These are phyloP conservation scores for Gandaritis pyraliata DNA, from an alignment of 2,888 invertebrate genomes.

Conservation along the genomic window DNA sequence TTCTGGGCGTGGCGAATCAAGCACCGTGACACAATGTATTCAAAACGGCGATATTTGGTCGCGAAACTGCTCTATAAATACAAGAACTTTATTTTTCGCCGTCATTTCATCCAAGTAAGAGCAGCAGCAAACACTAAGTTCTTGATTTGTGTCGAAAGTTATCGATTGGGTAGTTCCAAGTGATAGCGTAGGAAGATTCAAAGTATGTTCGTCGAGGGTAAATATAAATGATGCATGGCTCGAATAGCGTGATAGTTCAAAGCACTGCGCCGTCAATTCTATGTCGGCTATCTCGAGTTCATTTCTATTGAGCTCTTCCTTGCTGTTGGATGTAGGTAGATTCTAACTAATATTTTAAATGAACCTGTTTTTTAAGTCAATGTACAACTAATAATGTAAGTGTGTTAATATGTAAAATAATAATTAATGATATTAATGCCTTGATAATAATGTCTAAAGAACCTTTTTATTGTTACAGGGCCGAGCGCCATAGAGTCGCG, in stretches of 20 bases:
- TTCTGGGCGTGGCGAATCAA: conserved; percentile 84
- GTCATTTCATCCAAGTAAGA: conserved; percentile 66
- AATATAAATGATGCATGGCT: conserved; percentile 84
- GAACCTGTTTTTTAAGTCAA: conserved; percentile 8
- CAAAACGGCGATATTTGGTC: conserved; percentile 80
- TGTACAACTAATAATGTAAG: conserved; percentile 2
- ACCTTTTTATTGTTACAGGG: conserved; percentile 73
- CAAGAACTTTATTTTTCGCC: conserved; percentile 66
- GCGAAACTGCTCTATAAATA: conserved; percentile 78
- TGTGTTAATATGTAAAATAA: too few species aligned
- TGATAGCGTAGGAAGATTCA: conserved; percentile 76
- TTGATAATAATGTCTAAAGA: background rate
- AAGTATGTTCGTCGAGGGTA: conserved; percentile 84
- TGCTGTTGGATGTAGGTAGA: conserved; percentile 45
- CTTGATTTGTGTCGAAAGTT: conserved; percentile 51
- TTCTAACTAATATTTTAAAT: conserved; percentile 17
- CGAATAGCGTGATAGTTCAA: conserved; percentile 86
- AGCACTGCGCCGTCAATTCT: conserved; percentile 68
- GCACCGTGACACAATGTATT: conserved; percentile 83
- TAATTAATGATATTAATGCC: background rate
- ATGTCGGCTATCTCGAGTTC: conserved; percentile 59
- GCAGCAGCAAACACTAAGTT: conserved; percentile 60
- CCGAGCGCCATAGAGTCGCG: conserved; percentile 84
- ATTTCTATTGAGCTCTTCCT: conserved; percentile 58
- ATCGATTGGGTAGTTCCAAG: conserved; percentile 75